Conservation (phyloP, 2,888 invertebrate species). For the Heteromurus nitidus region DNA sequence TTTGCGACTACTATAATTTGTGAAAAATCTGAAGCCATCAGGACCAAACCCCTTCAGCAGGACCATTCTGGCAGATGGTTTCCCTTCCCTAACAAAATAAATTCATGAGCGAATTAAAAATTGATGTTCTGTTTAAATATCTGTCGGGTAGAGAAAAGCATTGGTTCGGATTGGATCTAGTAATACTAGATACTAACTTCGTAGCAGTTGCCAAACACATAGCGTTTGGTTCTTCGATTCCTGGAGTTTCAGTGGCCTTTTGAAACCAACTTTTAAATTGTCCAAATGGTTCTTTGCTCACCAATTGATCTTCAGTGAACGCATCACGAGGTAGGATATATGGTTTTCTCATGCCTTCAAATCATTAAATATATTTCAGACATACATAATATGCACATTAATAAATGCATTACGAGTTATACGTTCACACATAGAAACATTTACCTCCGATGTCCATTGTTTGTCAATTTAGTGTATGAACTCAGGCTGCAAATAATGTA, state of each 20-base stretch:
- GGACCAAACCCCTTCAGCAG: slow-evolving; percentile 90
- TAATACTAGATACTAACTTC: slow-evolving; percentile 80
- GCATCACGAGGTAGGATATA: slow-evolving; percentile 84
- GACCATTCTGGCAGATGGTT: slow-evolving; percentile 93
- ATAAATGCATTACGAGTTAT: no score
- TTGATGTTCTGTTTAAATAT: not conserved
- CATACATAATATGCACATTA: no score
- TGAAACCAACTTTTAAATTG: slow-evolving; percentile 92
- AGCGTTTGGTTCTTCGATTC: slow-evolving; percentile 92
- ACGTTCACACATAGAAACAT: no score
- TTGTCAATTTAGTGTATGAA: no score
- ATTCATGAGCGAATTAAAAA: not conserved
- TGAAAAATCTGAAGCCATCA: slow-evolving; percentile 95
- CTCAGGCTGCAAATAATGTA: no score
- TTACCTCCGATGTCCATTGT: no score
- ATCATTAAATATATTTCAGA: no score
- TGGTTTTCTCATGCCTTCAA: slow-evolving; percentile 81
- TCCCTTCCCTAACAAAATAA: slow-evolving; percentile 82
- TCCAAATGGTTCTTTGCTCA: slow-evolving; percentile 87
- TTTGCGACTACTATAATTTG: slow-evolving; percentile 95
- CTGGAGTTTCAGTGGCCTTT: slow-evolving; percentile 82
- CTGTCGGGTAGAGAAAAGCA: no score
- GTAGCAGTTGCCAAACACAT: slow-evolving; percentile 92
- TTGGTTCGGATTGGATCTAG: no score
- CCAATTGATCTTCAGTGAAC: slow-evolving; percentile 86